Base-by-base conservation (phyloP, 2,888 invertebrate species). In the Meganola albula region DNA sequence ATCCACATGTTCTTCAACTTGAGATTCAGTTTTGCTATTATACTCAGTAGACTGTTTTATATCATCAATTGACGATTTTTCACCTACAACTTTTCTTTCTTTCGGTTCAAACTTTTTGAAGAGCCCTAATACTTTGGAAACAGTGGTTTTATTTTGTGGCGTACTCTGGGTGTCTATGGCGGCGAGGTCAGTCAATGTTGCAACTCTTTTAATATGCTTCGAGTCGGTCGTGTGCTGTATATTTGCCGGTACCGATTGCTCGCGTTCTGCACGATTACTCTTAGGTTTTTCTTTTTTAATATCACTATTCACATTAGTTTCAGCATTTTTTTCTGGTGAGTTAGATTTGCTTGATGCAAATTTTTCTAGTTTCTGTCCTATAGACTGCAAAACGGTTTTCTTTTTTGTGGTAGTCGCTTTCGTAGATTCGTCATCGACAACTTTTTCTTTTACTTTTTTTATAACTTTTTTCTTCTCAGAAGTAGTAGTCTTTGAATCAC, bases 341-440 rank as follows among this genome's bases (percentile, higher is more conserved):
- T 78, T 68, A 44, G 77, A 68, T 58, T 86, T 87, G 40, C 78
- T 84, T 28, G 88, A 86, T 1, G 89, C 80, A 20, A 92, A 86
- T 63, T 91, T 92, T 70, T 92, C 92, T 58, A 92, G 86, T 65
- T 91, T 92, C 60, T 93, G 93, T 24, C 95, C 93, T 52, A 94
- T 89, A 0, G 91, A 90, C 60, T 93, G 93, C 22, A 94, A 76
- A 48, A 95, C 87, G 1, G 89, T 83, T 68, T 91, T 90, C 70
- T 90, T 91, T 58, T 90, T 90, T 4, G 84, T 61, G 38, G 66
- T 68, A 25, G 52, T 47, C 11, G 68, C 33, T 63, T 79, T 85
- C 18, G 53, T 38, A 21, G 53, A 59, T 44, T 76, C 75, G 16
- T 82, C 75, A 26, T 79, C 75, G 21, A 51, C 24, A 28, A 42